Conservation (phyloP, 92 coral and sea anemone species). For the Anthopleura xanthogrammica region DNA sequence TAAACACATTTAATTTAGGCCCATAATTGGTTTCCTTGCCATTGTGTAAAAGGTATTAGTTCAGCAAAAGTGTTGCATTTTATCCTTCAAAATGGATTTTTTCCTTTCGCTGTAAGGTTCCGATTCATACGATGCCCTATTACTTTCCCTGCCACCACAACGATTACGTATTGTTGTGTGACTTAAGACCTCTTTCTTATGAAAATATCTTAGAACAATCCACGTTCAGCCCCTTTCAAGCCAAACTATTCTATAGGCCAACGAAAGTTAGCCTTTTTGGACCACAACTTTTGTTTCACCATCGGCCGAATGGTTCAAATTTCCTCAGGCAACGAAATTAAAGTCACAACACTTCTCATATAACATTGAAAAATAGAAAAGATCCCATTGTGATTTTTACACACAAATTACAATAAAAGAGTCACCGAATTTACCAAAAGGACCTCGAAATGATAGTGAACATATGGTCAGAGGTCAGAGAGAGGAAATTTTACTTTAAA, state of each 20-base stretch:
- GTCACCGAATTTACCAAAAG: neutral
- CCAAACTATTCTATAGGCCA: neutral
- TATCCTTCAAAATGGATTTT: neutral
- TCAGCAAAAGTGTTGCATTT: constrained; percentile 6
- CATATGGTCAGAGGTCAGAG: constrained; percentile 3
- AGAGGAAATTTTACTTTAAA: neutral
- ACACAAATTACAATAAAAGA: neutral
- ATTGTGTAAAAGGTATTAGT: constrained; percentile 13
- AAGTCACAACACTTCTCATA: constrained; percentile 12
- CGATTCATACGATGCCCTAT: constrained; percentile 3
- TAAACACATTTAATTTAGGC: constrained; percentile 31
- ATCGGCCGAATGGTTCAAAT: neutral
- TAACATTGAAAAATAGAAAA: neutral
- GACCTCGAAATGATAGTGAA: neutral
- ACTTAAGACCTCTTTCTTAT: constrained; percentile 13
- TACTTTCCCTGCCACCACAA: constrained; percentile 14
- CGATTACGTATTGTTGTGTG: constrained; percentile 5
- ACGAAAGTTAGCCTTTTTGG: neutral
- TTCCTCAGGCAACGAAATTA: constrained; percentile 8
- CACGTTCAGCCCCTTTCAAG: neutral
- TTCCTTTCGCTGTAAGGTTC: constrained; percentile 9
- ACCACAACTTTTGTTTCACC: neutral
- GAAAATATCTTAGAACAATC: constrained; percentile 1
- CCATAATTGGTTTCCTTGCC: constrained; percentile 28
- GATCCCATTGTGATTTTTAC: neutral